A percentile compares a stretch with the other conserved stretches of the same genome.
These are phyloP conservation scores for Zaprionus vittiger DNA, from an alignment of 1,140 invertebrate species.

Conservation along the genomic window DNA sequence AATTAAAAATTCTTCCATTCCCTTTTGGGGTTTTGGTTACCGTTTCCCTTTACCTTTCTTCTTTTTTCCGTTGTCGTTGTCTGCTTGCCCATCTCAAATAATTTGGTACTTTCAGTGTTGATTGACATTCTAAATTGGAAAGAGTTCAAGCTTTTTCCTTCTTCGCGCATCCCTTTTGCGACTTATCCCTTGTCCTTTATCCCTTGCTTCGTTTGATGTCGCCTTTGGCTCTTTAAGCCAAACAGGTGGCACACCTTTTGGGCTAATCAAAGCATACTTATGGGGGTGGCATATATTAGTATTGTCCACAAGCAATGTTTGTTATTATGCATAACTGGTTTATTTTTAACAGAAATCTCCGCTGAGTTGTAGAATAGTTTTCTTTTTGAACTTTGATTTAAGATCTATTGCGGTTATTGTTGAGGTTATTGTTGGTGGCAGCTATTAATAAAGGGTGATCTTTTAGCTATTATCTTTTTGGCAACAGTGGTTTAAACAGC, in stretches of 20 bases:
- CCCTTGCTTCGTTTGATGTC: conserved; percentile 2
- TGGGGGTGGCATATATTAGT: background rate
- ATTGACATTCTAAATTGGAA: conserved; percentile 41
- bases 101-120: conserved; percentile 13
- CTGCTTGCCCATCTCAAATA: conserved; percentile 7
- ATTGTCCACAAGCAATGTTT: background rate
- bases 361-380: too few species aligned
- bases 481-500: too few species aligned
- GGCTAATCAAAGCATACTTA: background rate
- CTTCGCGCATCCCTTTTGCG: conserved; percentile 14
- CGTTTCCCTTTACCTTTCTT: background rate
- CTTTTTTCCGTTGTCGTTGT: conserved; percentile 8
- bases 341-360: background rate
- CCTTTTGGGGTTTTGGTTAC: conserved; percentile 11
- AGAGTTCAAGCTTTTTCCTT: conserved; percentile 11
- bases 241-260: background rate
- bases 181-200: background rate
- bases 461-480: too few species aligned
- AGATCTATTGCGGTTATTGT: background rate
- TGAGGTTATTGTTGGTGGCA: too few species aligned
- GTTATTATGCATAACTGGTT: background rate
- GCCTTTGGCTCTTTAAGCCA: background rate
- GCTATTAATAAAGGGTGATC: too few species aligned
- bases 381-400: background rate
- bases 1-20: conserved; percentile 2